Evolutionary conservation across 1,140 invertebrate genomes (phyloP).

Genomic region (Pseudobourletiella spinata): DNA sequence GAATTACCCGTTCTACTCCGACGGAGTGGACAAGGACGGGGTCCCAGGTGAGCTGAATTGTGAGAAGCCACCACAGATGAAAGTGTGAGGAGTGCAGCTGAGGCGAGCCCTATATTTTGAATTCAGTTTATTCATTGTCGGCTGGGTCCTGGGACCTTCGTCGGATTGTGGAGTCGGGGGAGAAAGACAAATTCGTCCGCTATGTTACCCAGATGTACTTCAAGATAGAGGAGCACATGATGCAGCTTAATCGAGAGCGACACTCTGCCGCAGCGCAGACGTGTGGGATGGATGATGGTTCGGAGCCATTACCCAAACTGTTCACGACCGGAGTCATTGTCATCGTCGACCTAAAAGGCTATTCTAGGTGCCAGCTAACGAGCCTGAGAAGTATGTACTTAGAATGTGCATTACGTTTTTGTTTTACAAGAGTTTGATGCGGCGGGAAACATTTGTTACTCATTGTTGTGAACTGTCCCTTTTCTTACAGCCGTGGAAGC

Average conservation of each 20-base stretch:
- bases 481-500: constrained; percentile 1
- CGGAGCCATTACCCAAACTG: not conserved
- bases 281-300: not conserved
- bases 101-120: not conserved
- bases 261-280: not conserved
- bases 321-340: not conserved
- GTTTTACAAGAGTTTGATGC: not conserved
- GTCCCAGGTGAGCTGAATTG: not conserved
- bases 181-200: constrained; percentile 1
- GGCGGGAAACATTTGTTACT: not conserved
- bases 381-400: constrained; percentile 2
- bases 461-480: too few species aligned
- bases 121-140: not conserved
- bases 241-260: not conserved
- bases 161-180: not conserved
- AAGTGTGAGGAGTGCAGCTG: not conserved
- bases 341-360: constrained; percentile 3
- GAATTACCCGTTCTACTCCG: constrained; percentile 6
- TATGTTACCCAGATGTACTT: constrained; percentile 1
- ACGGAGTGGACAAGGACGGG: not conserved
- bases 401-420: not conserved
- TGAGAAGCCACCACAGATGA: not conserved
- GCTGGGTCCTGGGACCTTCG: not conserved
- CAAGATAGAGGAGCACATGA: constrained; percentile 1
- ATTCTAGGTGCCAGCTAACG: not conserved